Base-by-base conservation (phyloP, 2,797 vertebrate genomes). In the Alfaro cultratus region DNA sequence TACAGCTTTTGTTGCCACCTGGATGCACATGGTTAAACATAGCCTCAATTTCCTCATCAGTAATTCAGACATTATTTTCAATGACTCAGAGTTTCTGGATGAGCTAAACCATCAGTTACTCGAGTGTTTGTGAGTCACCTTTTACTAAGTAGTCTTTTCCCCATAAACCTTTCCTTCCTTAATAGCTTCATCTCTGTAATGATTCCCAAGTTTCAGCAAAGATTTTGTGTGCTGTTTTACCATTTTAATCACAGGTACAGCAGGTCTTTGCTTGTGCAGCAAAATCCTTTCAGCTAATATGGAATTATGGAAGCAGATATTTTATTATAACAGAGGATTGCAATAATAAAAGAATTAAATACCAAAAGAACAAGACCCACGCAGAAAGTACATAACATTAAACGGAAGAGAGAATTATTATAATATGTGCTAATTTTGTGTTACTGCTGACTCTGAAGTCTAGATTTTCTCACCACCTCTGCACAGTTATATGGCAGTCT, bases 391-490 rank as follows among this genome's bases (percentile, higher is more conserved):
- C 75, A n/a, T 78, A 80, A 82, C 83, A 79, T 67, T 29, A 31
- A 87, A 88, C 49, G 88, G 79, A 75, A n/a, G 68, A 68, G 83
- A 62, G 78, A 87, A 88, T 90, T 91, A 91, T 92, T 86, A 79
- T 90, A 89, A 94, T 90, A 75, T 92, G 81, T 89, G 86, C 80
- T 82, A 92, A 91, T 92, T 86, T 84, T 81, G 75, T 84, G 84
- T 87, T 87, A 79, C 88, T 92, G 88, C 74, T 80, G 57, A 53
- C 87, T 80, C 82, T 82, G 67, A 78, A 73, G 84, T 83, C 76
- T 78, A 39, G 43, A 78, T 70, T 78, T 82, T 79, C 84, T 81
- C 67, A 76, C 73, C 78, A 80, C 85, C 76, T 85, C 76, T 34
- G 60, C 78, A 82, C 81, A 36, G 77, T 75, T 80, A 5, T 67